Percentiles rank a stretch among this genome's conserved stretches.
Evolutionary conservation across 2,113 vertebrate genomes (phyloP).

Genomic region (Limanda limanda): DNA sequence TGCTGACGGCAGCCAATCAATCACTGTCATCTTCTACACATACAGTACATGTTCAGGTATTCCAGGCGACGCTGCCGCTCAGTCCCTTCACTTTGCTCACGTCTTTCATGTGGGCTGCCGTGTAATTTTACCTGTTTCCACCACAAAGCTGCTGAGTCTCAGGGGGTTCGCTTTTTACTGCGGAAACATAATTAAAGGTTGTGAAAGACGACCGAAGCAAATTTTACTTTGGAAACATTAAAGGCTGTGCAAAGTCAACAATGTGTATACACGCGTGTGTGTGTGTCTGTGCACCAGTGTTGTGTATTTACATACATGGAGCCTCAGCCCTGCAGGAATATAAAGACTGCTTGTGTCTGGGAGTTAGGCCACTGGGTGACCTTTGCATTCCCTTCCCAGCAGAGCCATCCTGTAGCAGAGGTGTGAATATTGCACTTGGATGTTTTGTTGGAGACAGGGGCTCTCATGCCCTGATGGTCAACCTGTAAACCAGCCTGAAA

Average conservation of each 20-base stretch:
- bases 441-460: conserved; percentile 72
- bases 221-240: conserved; percentile 26
- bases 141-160: background rate
- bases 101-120: conserved; percentile 7
- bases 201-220: conserved; percentile 19
- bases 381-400: conserved; percentile 72
- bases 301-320: conserved; percentile 47
- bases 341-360: conserved; percentile 74
- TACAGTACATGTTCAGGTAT: conserved; percentile 16
- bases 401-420: conserved; percentile 64
- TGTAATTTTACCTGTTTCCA: conserved; percentile 51
- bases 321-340: conserved; percentile 48
- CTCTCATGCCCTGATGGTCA: conserved; percentile 73
- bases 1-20: conserved; percentile 16
- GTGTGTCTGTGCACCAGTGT: conserved; percentile 16
- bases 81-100: conserved; percentile 3
- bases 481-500: conserved; percentile 59
- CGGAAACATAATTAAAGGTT: conserved; percentile 49
- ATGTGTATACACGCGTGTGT: conserved; percentile 34
- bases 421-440: conserved; percentile 82
- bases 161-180: conserved; percentile 46
- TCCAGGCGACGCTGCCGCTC: conserved; percentile 7
- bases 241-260: conserved; percentile 27
- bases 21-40: conserved; percentile 39
- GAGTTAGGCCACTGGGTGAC: conserved; percentile 59